These are phyloP conservation scores for Pteromalus puparum DNA, from an alignment of 1,140 invertebrate species.

Conservation along the genomic window DNA sequence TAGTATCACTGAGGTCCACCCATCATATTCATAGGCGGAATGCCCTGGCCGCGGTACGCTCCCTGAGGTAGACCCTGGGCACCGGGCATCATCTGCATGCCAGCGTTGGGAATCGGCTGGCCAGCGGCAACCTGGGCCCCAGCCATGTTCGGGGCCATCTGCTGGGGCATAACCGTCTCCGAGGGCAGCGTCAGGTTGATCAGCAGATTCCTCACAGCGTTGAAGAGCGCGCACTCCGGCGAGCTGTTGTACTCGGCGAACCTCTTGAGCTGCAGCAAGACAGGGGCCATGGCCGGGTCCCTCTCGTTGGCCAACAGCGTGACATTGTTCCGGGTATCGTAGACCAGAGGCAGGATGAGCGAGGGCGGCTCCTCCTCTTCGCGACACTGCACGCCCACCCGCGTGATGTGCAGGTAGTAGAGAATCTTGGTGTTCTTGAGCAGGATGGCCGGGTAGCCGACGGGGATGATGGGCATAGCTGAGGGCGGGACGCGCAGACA, in stretches of 20 bases:
- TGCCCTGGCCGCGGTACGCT: conserved; percentile 70
- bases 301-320: conserved; percentile 90
- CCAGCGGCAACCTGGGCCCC: neutral
- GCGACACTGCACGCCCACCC: conserved; percentile 80
- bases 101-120: conserved; percentile 4
- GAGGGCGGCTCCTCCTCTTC: conserved; percentile 86
- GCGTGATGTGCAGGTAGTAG: conserved; percentile 92
- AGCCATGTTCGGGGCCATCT: neutral
- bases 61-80: conserved; percentile 74
- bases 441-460: conserved; percentile 83
- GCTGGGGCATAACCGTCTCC: conserved; percentile 78
- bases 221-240: conserved; percentile 90
- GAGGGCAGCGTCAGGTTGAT: conserved; percentile 85
- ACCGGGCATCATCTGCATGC: conserved; percentile 69
- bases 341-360: conserved; percentile 90
- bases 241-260: conserved; percentile 82
- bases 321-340: conserved; percentile 89
- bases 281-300: conserved; percentile 80
- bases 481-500: conserved; percentile 93
- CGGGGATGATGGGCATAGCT: conserved; percentile 87
- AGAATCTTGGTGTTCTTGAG: conserved; percentile 90
- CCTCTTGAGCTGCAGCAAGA: conserved; percentile 81
- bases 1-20: conserved; percentile 72
- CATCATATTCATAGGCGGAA: conserved; percentile 76
- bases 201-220: conserved; percentile 90